phyloP scores from a whole-genome alignment of 2,888 invertebrate genomes.

The Cheiracanthium punctorium region DNA sequence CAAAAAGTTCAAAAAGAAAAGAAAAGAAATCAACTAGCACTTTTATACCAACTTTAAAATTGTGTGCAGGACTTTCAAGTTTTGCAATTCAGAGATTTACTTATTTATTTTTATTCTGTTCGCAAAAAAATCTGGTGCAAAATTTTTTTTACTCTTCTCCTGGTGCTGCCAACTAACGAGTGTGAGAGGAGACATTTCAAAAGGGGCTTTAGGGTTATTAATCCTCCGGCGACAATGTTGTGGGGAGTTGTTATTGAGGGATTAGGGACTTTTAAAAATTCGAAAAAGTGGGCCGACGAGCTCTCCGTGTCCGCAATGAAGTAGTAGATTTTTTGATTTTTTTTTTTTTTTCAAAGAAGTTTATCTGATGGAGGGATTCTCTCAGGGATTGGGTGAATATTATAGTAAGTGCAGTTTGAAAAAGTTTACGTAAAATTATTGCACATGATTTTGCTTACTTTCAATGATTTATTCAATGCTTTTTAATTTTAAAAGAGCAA shows the following conservation, averaged over 20 bases:
- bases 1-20: too few species aligned
- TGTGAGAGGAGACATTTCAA: neutral
- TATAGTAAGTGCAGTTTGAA: neutral
- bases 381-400: neutral
- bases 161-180: conserved; percentile 43
- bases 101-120: too few species aligned
- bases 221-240: conserved; percentile 65
- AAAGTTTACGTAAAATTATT: too few species aligned
- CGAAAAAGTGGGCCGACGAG: conserved; percentile 28
- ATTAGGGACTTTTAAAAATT: conserved; percentile 62
- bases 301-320: conserved; percentile 24
- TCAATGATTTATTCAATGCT: too few species aligned
- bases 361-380: neutral
- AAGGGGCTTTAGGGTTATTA: conserved; percentile 59
- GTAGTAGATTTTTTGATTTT: too few species aligned
- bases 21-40: too few species aligned
- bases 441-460: too few species aligned
- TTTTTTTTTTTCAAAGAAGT: neutral
- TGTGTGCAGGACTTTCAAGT: too few species aligned
- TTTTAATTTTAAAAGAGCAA: too few species aligned
- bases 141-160: neutral
- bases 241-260: conserved; percentile 65
- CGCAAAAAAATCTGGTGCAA: too few species aligned
- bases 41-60: too few species aligned
- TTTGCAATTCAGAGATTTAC: too few species aligned